Evolutionary conservation across 2,113 vertebrate genomes (phyloP), one percentile per base, ranked within the genome.

Genomic region (Festucalex cinctus): DNA sequence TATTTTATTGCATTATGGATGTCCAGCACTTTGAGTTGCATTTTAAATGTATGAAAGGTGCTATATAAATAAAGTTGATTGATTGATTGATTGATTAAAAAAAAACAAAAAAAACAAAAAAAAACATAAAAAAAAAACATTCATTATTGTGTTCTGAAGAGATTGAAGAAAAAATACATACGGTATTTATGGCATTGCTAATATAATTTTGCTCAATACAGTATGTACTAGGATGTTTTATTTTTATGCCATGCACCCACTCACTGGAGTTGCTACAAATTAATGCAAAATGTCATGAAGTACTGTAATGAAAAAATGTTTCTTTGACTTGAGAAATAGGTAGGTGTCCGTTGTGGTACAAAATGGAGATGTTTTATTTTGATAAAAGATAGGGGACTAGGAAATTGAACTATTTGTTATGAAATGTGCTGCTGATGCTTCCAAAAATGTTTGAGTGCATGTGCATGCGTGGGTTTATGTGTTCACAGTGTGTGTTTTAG

Each of bases 401-500:
- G 14, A 16, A 48, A 48, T 48, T 2, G 46, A 48, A 19, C 17
- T 48, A 20, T 48, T 44, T 44, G 41, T 16, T 19, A 48, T 48
- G 2, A 48, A 48, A 48, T 44, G 43, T 20, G 8, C 6, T 48
- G 46, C 19, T 48, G 19, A 48, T 12, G 7, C 56, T 58, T 35
- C 28, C 56, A 9, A 35, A 58, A 48, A 48, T 48, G 17, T 48
- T 48, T 41, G 3, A 10, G 24, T 36, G 26, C 39, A 17, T 54
- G 24, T 36, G 26, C 39, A 17, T 54, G 17, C 46, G 51, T 53
- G 69, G 66, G 35, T 56, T 9, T 48, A 60, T 48, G 63, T 60
- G 56, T 54, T 59, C 13, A 9, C 46, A 48, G 51, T 22, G 43
- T 53, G 51, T 53, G n/a, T 43, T 49, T 39, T 28, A 20, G 22